phyloP scores from a whole-genome alignment of 1,140 invertebrate genomes.

The Bombus pascuorum region DNA sequence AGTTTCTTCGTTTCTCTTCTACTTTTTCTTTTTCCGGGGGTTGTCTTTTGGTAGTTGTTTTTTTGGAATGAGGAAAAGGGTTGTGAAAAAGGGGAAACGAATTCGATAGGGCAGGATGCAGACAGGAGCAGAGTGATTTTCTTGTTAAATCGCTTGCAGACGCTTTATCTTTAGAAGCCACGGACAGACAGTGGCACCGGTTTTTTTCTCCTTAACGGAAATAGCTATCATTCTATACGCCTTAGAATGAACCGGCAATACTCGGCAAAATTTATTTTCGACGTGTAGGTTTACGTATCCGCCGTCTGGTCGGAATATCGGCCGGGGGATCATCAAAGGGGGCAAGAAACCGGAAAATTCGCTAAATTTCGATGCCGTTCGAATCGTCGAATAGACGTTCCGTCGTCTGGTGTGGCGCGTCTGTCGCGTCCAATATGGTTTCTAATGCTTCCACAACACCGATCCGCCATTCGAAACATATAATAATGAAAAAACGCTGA shows the following conservation, averaged over 20 bases:
- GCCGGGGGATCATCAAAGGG: conserved; percentile 33
- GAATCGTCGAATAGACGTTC: neutral
- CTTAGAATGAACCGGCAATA: conserved; percentile 62
- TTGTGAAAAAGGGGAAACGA: neutral
- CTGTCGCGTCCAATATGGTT: neutral
- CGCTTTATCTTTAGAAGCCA: conserved; percentile 80
- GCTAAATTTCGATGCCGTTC: conserved; percentile 23
- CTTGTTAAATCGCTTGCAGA: conserved; percentile 65
- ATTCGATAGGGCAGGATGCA: conserved; percentile 26
- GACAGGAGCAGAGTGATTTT: conserved; percentile 41
- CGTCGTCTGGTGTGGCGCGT: neutral
- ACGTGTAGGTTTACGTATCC: conserved; percentile 62
- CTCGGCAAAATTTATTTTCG: conserved; percentile 73
- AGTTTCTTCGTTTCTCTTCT: neutral
- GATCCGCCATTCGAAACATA: neutral
- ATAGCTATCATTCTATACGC: conserved; percentile 77
- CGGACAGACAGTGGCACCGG: conserved; percentile 66
- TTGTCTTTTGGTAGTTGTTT: neutral
- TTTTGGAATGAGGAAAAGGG: neutral
- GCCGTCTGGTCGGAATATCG: conserved; percentile 42
- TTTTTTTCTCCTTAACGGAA: conserved; percentile 73
- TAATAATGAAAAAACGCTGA: neutral
- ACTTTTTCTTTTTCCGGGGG: no score
- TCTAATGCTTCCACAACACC: neutral
- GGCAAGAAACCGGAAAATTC: conserved; percentile 30